Evolutionary conservation across 2,797 vertebrate genomes (phyloP).

Genomic region (Danio tinwini): DNA sequence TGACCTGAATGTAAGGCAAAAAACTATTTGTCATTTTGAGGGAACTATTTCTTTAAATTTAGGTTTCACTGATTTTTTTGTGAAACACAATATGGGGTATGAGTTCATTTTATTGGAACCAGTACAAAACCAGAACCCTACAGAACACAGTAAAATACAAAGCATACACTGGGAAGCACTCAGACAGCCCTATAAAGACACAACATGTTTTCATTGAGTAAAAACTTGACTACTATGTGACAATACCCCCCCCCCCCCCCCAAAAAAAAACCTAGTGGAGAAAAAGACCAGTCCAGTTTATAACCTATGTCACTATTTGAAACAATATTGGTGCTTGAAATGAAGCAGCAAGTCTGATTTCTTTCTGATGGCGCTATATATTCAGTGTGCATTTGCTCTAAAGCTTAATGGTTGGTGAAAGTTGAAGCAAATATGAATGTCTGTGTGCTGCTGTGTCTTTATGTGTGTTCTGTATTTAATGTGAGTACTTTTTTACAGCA

Average conservation of each 20-base stretch:
- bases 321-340: neutral
- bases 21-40: too few species aligned
- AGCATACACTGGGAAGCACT: neutral
- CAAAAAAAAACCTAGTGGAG: neutral
- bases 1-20: too few species aligned
- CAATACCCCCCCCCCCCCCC: too few species aligned
- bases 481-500: slow-evolving; percentile 3
- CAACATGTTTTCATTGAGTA: neutral
- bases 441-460: slow-evolving; percentile 3
- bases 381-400: slow-evolving; percentile 17
- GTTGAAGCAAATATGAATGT: slow-evolving; percentile 8
- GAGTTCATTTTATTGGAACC: neutral
- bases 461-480: neutral
- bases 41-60: too few species aligned
- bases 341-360: neutral
- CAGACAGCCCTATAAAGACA: neutral
- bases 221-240: too few species aligned
- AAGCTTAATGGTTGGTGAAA: neutral
- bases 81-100: neutral
- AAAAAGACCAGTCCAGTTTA: neutral
- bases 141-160: neutral
- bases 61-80: too few species aligned
- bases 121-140: neutral
- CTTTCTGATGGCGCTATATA: neutral
- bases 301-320: neutral